Percentiles rank a stretch among this genome's conserved stretches.
Evolutionary conservation across 2,113 vertebrate species (phyloP).

Genomic region (Macrotus californicus): DNA sequence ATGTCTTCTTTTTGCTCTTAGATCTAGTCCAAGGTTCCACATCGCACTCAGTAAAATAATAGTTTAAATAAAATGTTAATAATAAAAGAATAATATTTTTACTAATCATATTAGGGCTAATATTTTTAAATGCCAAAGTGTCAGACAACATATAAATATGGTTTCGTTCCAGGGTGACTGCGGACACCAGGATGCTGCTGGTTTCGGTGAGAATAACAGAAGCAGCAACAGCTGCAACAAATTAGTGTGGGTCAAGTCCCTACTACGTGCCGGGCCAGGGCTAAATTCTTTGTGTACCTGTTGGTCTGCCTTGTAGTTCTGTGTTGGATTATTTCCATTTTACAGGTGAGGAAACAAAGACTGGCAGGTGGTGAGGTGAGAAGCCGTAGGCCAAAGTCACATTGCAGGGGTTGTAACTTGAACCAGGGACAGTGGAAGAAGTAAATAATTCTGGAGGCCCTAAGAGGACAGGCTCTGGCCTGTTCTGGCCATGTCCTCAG

Average conservation of each 20-base stretch:
- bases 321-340: background rate
- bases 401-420: background rate
- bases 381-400: background rate
- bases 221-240: background rate
- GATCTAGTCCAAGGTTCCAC: too few relatives aligned
- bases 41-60: background rate
- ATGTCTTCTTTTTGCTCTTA: background rate
- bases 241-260: background rate
- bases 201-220: background rate
- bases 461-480: background rate
- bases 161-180: conserved; percentile 71
- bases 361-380: background rate
- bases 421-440: background rate
- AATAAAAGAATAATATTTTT: background rate
- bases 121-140: background rate
- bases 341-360: background rate
- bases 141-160: background rate
- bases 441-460: background rate
- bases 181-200: accelerated
- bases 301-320: background rate
- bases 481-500: background rate
- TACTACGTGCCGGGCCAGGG: background rate
- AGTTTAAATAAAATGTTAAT: background rate
- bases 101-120: background rate
- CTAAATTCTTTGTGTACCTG: background rate